Evolutionary conservation across 2,113 vertebrate genomes (phyloP).

Genomic region (Erpornis zantholeuca): DNA sequence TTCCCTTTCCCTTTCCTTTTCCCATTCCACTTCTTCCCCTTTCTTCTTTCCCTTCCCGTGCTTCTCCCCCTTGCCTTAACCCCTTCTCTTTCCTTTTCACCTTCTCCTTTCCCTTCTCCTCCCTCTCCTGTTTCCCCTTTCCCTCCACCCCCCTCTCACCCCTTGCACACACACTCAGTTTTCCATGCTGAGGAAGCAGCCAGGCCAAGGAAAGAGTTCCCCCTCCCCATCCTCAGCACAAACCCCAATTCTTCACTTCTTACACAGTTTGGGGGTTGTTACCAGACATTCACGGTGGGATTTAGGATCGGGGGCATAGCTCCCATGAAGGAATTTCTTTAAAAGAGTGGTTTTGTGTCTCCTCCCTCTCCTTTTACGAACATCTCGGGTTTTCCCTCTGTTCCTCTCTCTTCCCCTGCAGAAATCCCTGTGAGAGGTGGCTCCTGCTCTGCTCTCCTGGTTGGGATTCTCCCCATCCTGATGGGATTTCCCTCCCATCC

Average conservation of each 20-base stretch:
- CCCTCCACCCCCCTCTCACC: background rate
- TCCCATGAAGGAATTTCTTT: background rate
- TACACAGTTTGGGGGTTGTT: accelerated
- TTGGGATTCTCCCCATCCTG: too few relatives aligned
- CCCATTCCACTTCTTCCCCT: background rate
- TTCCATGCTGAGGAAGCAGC: background rate
- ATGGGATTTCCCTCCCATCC: background rate
- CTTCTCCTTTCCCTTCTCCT: too few relatives aligned
- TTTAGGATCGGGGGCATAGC: background rate
- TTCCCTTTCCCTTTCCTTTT: too few relatives aligned
- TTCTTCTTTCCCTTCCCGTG: too few relatives aligned
- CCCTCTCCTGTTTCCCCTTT: too few relatives aligned
- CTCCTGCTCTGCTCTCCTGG: background rate
- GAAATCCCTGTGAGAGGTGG: background rate
- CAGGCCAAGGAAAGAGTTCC: background rate
- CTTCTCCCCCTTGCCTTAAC: too few relatives aligned
- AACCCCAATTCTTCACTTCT: background rate
- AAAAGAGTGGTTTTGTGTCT: background rate
- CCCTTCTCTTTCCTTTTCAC: background rate
- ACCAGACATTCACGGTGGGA: background rate
- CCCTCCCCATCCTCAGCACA: background rate
- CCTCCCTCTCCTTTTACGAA: background rate
- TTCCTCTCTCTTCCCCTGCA: background rate
- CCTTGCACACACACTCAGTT: background rate
- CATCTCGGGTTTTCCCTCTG: background rate